Percentiles rank a stretch among this genome's conserved stretches.
These are phyloP conservation scores for Archaeoteleia sp. DNA, from an alignment of 2,888 invertebrate genomes.

Conservation along the genomic window DNA sequence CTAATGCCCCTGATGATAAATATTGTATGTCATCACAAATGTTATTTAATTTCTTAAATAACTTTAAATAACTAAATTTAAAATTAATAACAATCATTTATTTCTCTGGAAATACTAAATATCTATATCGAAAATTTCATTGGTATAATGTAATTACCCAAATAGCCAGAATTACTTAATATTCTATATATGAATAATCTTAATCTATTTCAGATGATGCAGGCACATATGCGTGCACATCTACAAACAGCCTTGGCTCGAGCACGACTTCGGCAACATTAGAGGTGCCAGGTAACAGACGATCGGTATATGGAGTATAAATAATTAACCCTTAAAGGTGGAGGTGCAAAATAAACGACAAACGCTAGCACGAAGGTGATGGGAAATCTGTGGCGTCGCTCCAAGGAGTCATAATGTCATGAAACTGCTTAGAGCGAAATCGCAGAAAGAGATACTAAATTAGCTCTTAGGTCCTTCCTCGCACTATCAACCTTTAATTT, in stretches of 20 bases:
- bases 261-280: conserved; percentile 81
- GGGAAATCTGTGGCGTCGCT: conserved; percentile 60
- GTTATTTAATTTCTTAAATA: too few species aligned
- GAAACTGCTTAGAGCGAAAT: conserved; percentile 40
- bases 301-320: conserved; percentile 72
- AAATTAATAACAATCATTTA: too few species aligned
- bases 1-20: too few species aligned
- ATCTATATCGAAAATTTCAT: too few species aligned
- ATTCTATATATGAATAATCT: too few species aligned
- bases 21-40: too few species aligned
- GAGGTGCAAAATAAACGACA: conserved; percentile 52
- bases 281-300: conserved; percentile 83
- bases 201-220: conserved; percentile 80
- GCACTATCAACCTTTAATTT: conserved; percentile 39
- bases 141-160: too few species aligned
- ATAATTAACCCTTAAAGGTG: conserved; percentile 58
- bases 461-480: conserved; percentile 50
- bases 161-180: too few species aligned
- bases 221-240: conserved; percentile 85
- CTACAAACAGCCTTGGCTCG: conserved; percentile 82
- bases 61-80: too few species aligned
- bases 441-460: conserved; percentile 40
- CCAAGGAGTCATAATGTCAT: conserved; percentile 39
- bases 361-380: conserved; percentile 64
- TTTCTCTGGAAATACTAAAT: too few species aligned